Evolutionary conservation across 2,888 invertebrate species (phyloP), one percentile per base, ranked within the genome.

Genomic region (Ceramica pisi): DNA sequence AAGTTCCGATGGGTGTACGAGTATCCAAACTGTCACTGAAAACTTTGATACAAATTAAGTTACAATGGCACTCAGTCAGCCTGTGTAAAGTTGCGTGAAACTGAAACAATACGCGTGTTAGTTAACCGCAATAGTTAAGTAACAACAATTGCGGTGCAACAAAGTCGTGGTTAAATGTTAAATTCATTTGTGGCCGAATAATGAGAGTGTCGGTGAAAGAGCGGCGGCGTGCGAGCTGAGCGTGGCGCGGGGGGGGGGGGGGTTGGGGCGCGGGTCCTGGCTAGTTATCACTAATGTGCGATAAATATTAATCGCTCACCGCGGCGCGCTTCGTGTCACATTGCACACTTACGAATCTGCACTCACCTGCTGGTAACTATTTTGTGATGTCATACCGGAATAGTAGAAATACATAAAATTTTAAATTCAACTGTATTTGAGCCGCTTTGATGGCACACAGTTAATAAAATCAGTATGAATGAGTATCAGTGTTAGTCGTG

Each of bases 31-130:
- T 48, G 14, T 38, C 14, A 26, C 38, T 41, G 35, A 19, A 63
- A 2, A 51, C 35, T 71, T 51, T 62, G 23, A 46, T 12, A 46
- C 50, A 53, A 62, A n/a, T n/a, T n/a, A n/a, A 74, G 59, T 67
- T 63, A 57, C 57, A 66, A 51, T 14, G 53, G 55, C 48, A 60
- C 5, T n/a, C 19, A 50, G 55, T 48, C 23, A 19, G 23, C 35
- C n/a, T 26, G 46, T 12, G 38, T 19, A 19, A 55, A 63, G 46
- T 64, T 56, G 10, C 26, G 8, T 53, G 41, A 26, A 19, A 62
- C 41, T 44, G 41, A 19, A 50, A 35, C 7, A 3, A 12, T 55
- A 53, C 50, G 41, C 31, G 60, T 23, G 31, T 16, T 50, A 23
- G 46, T 51, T 41, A 46, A 44, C 50, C 53, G 19, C 41, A 14